Evolutionary conservation across 2,888 invertebrate genomes (phyloP).

Genomic region (Pyrocoelia pectoralis): DNA sequence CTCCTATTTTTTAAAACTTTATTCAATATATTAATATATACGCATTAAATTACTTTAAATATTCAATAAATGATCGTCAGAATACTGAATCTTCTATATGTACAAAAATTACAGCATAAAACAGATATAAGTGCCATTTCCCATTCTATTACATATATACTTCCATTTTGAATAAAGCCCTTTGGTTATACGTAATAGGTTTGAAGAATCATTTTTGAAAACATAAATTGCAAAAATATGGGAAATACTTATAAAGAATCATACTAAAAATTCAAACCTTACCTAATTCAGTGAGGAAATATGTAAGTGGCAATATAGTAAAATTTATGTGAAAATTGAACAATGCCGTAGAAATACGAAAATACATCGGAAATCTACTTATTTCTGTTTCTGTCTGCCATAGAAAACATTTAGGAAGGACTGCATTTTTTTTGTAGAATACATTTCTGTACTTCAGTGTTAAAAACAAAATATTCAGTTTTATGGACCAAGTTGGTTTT

Average conservation of each 20-base stretch:
- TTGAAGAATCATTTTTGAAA: no score
- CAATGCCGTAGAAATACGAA: no score
- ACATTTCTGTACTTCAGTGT: not conserved
- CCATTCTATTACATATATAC: not conserved
- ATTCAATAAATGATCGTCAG: not conserved
- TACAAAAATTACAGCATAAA: not conserved
- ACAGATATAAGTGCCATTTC: not conserved
- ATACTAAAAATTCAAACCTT: no score
- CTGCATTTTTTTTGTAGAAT: not conserved
- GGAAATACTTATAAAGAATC: no score
- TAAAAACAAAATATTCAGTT: not conserved
- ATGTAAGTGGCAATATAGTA: no score
- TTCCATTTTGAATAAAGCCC: no score
- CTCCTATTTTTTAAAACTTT: conserved; percentile 50
- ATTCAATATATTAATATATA: not conserved
- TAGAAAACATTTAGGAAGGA: not conserved
- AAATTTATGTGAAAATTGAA: no score
- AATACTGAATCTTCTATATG: not conserved
- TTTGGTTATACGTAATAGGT: no score
- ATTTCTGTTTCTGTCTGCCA: not conserved
- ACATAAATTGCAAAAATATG: no score
- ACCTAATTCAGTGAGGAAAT: no score
- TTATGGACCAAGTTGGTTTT: not conserved
- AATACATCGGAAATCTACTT: no score
- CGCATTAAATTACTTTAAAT: not conserved